Conservation (phyloP, 2,797 vertebrate genomes). For the Molossus molossus region DNA sequence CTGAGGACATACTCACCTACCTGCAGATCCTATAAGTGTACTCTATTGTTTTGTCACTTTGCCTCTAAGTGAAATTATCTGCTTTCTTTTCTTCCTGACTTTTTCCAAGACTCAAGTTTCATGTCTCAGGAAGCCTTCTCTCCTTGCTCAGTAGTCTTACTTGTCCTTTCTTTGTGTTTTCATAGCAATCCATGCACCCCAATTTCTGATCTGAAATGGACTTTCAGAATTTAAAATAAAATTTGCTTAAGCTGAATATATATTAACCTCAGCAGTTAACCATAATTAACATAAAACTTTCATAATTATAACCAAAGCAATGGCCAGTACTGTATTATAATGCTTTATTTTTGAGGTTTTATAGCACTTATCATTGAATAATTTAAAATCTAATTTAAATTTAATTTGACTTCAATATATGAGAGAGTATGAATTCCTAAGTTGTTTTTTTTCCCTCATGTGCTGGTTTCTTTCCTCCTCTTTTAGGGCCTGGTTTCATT, state of each 20-base stretch:
- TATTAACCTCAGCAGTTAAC: not conserved
- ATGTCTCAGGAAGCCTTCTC: not conserved
- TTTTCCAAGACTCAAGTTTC: not conserved
- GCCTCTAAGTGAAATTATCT: not conserved
- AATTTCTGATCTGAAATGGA: not conserved
- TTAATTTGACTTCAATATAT: constrained; percentile 49
- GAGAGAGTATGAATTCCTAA: not conserved
- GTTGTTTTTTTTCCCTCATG: not conserved
- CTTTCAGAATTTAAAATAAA: constrained; percentile 50
- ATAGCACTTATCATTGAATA: not conserved
- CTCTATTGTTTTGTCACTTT: not conserved
- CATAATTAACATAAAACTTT: not conserved
- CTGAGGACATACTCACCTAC: not conserved
- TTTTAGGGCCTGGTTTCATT: constrained; percentile 1
- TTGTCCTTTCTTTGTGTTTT: not conserved
- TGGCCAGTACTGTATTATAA: not conserved
- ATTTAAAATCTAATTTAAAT: constrained; percentile 60
- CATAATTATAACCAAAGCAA: not conserved
- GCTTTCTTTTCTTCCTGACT: not conserved
- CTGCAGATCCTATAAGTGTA: not conserved
- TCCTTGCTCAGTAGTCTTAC: not conserved
- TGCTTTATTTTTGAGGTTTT: constrained; percentile 34
- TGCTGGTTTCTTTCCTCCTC: not conserved
- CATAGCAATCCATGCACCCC: not conserved
- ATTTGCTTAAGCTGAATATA: not conserved